These are phyloP conservation scores for Trichogramma dendrolimi DNA, from an alignment of 2,888 invertebrate genomes.

Conservation along the genomic window DNA sequence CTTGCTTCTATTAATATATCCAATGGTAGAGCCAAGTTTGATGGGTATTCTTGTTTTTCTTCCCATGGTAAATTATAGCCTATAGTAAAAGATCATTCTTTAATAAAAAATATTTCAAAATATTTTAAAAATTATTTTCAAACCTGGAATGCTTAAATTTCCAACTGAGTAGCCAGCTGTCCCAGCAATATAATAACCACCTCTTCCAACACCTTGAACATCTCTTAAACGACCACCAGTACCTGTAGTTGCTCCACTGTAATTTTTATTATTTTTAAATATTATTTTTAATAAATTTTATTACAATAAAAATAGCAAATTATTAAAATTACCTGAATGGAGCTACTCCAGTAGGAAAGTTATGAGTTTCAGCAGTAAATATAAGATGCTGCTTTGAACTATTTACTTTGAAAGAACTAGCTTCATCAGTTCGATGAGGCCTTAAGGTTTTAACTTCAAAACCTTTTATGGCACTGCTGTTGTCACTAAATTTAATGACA, in stretches of 20 bases:
- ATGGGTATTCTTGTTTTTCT: slow-evolving; percentile 68
- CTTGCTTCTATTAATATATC: slow-evolving; percentile 92
- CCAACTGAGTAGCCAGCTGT: slow-evolving; percentile 97
- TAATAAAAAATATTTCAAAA: neutral
- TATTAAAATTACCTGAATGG: slow-evolving; percentile 65
- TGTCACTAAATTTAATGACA: slow-evolving; percentile 95
- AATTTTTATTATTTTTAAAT: neutral
- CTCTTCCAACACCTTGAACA: slow-evolving; percentile 91
- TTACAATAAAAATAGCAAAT: neutral
- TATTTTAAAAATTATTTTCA: neutral
- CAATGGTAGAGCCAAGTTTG: slow-evolving; percentile 83
- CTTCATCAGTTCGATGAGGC: slow-evolving; percentile 64
- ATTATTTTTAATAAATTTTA: slow-evolving; percentile 3
- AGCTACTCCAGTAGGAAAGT: slow-evolving; percentile 95
- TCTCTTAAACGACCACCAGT: slow-evolving; percentile 94
- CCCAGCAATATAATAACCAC: slow-evolving; percentile 90
- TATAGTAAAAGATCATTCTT: slow-evolving; percentile 41
- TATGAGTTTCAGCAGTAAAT: slow-evolving; percentile 98
- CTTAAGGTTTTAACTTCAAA: slow-evolving; percentile 67
- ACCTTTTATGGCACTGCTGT: slow-evolving; percentile 91
- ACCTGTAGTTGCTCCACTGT: slow-evolving; percentile 95
- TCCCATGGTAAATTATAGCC: slow-evolving; percentile 88
- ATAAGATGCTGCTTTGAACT: slow-evolving; percentile 77
- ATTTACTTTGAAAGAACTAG: slow-evolving; percentile 58
- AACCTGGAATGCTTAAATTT: slow-evolving; percentile 83